A percentile compares a stretch with the other conserved stretches of the same genome.
These are phyloP conservation scores for Dynastes tityus DNA, from an alignment of 2,888 invertebrate genomes.

Conservation along the genomic window DNA sequence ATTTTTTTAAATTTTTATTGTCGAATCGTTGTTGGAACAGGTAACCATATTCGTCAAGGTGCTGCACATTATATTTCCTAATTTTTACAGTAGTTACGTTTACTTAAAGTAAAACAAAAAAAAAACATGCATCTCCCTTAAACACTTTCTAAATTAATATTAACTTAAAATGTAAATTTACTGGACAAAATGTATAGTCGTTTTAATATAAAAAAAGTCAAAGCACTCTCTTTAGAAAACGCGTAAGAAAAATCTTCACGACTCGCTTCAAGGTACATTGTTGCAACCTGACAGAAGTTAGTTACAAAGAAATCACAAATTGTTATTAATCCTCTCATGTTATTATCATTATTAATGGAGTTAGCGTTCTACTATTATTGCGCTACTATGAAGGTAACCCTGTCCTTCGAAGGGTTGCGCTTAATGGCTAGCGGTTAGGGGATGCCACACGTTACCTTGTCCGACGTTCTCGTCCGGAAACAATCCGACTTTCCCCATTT, in stretches of 20 bases:
- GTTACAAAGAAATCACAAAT: constrained; percentile 46
- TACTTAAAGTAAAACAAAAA: too few species aligned
- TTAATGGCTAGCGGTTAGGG: constrained; percentile 40
- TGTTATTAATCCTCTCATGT: constrained; percentile 37
- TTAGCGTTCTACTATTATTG: constrained; percentile 39
- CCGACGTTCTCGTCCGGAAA: constrained; percentile 39
- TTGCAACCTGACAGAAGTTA: constrained; percentile 51
- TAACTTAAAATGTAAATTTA: background rate
- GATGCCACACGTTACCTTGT: constrained; percentile 52
- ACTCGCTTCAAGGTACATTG: constrained; percentile 46
- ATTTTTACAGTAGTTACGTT: too few species aligned
- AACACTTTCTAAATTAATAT: too few species aligned
- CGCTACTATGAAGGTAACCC: constrained; percentile 36
- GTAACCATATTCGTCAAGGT: too few species aligned
- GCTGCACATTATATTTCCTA: too few species aligned
- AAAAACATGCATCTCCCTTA: too few species aligned
- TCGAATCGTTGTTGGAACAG: too few species aligned
- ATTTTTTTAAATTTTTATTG: too few species aligned
- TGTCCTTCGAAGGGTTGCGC: constrained; percentile 38
- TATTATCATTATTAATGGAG: constrained; percentile 37
- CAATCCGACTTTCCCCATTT: constrained; percentile 27
- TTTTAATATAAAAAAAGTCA: background rate
- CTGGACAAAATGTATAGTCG: too few species aligned
- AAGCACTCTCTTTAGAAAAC: constrained; percentile 2
- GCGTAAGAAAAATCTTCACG: background rate